Conservation (phyloP, 2,888 invertebrate genomes). For the Dendrolimus pini region DNA sequence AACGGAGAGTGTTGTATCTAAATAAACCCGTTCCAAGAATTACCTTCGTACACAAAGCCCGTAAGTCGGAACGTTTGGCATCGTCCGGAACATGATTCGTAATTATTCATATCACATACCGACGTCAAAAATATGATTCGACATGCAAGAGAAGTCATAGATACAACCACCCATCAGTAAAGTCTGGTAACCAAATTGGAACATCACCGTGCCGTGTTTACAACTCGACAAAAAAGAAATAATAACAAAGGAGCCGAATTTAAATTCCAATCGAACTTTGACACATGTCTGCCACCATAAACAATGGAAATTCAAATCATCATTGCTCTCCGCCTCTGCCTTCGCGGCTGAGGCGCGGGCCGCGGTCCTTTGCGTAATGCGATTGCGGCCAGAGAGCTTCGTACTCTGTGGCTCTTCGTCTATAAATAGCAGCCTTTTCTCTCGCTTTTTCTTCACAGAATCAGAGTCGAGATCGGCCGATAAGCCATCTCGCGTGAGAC, state of each 20-base stretch:
- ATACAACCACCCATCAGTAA: slow-evolving; percentile 57
- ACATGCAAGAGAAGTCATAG: slow-evolving; percentile 60
- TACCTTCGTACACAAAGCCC: slow-evolving; percentile 1
- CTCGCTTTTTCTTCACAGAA: slow-evolving; percentile 72
- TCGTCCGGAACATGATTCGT: slow-evolving; percentile 53
- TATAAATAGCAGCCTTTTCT: slow-evolving; percentile 74
- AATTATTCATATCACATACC: slow-evolving; percentile 68
- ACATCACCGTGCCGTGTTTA: slow-evolving; percentile 73
- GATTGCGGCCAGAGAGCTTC: slow-evolving; percentile 56
- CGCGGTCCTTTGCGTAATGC: slow-evolving; percentile 45
- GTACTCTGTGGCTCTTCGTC: slow-evolving; percentile 61
- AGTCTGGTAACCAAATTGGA: slow-evolving; percentile 69
- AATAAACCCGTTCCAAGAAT: background rate
- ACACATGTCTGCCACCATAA: slow-evolving; percentile 78
- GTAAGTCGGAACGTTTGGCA: slow-evolving; percentile 26
- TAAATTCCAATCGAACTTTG: slow-evolving; percentile 76
- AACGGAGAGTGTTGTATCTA: background rate
- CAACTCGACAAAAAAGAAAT: slow-evolving; percentile 69
- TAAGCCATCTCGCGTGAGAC: slow-evolving; percentile 72
- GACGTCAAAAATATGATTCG: slow-evolving; percentile 63
- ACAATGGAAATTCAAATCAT: slow-evolving; percentile 77
- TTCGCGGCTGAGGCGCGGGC: slow-evolving; percentile 15
- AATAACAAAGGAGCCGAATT: slow-evolving; percentile 75
- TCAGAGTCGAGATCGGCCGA: slow-evolving; percentile 67
- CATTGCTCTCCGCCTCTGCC: slow-evolving; percentile 53